Conservation (phyloP, 2,888 invertebrate species). For the Dicycla oo region DNA sequence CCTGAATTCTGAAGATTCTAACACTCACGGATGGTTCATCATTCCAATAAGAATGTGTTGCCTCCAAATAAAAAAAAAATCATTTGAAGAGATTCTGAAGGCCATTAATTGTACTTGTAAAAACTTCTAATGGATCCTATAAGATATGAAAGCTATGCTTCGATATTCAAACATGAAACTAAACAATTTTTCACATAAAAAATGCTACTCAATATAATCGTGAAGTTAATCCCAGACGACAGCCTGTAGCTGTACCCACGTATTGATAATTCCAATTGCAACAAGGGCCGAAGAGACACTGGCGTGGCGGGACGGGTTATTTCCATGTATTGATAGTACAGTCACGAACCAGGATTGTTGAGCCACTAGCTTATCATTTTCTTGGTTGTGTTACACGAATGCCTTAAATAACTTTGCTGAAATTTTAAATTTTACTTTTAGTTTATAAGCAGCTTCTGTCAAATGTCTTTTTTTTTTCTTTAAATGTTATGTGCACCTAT, state of each 20-base stretch:
- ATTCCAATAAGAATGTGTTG: too few relatives aligned
- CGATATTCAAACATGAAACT: not conserved
- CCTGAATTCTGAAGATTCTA: not conserved
- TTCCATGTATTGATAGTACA: too few relatives aligned
- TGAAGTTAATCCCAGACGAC: slow-evolving; percentile 21
- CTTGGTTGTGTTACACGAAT: too few relatives aligned
- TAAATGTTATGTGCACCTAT: too few relatives aligned
- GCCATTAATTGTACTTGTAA: not conserved
- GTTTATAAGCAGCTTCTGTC: too few relatives aligned
- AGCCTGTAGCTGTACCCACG: slow-evolving; percentile 26
- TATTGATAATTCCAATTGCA: slow-evolving; percentile 35
- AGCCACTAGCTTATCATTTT: too few relatives aligned
- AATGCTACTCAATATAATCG: slow-evolving; percentile 1
- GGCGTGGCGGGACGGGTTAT: slow-evolving; percentile 20
- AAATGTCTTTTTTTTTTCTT: too few relatives aligned
- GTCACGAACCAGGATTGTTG: too few relatives aligned
- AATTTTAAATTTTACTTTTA: too few relatives aligned
- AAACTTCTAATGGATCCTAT: not conserved
- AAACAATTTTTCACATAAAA: not conserved
- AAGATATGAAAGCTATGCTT: not conserved
- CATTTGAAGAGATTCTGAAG: too few relatives aligned
- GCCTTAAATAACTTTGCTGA: too few relatives aligned
- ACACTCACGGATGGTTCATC: too few relatives aligned
- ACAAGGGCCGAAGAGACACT: slow-evolving; percentile 8
- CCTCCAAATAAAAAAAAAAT: not conserved